Conservation (phyloP, 2,113 vertebrate species). For the Glaucidium brasilianum region DNA sequence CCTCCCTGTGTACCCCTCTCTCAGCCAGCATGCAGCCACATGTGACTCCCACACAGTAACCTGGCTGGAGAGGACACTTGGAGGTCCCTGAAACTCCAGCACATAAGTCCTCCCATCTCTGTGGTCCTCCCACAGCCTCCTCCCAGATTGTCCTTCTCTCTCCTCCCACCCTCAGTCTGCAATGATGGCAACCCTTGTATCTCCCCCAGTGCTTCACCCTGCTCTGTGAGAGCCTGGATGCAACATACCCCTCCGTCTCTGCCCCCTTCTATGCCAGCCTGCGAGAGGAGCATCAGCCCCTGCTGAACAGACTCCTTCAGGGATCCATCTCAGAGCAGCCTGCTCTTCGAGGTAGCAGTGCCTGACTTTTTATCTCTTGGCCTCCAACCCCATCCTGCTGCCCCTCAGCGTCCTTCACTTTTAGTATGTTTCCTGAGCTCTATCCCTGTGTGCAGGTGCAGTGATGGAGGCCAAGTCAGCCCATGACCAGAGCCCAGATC, state of each 20-base stretch:
- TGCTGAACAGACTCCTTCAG: constrained; percentile 64
- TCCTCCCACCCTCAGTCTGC: neutral
- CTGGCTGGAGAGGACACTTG: neutral
- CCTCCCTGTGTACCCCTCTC: neutral
- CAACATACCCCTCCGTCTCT: constrained; percentile 17
- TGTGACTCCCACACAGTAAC: neutral
- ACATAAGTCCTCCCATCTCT: neutral
- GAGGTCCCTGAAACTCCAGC: neutral
- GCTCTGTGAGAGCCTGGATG: constrained; percentile 72
- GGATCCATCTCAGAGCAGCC: constrained; percentile 46
- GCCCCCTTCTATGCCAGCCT: constrained; percentile 68
- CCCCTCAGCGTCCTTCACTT: neutral
- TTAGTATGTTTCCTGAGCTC: neutral
- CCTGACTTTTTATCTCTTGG: neutral
- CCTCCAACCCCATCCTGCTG: neutral
- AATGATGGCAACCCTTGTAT: neutral
- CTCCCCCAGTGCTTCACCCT: constrained; percentile 67
- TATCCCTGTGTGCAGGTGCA: constrained; percentile 25
- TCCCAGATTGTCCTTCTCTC: neutral
- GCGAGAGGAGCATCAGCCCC: constrained; percentile 31
- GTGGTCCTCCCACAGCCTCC: neutral
- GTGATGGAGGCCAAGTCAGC: neutral
- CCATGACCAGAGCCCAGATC: neutral
- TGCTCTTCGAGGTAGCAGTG: constrained; percentile 58
- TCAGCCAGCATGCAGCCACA: neutral